Conservation (phyloP, 2,113 vertebrate species). For the Alectura lathami region DNA sequence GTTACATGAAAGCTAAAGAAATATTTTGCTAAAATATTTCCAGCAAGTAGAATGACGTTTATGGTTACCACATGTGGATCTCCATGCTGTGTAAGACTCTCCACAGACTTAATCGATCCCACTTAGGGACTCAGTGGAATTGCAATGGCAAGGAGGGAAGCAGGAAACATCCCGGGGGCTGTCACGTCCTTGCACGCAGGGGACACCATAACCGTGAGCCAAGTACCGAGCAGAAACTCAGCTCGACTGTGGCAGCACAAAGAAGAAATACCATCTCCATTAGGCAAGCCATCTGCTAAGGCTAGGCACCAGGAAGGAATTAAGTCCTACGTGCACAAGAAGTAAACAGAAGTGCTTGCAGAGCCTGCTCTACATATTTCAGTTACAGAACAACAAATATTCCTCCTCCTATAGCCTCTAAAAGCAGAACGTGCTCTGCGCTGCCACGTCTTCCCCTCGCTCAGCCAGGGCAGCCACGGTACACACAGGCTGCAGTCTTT, state of each 20-base stretch:
- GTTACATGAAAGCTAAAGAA: neutral
- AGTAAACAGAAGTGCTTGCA: neutral
- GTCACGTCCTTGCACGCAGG: neutral
- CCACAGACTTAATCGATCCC: neutral
- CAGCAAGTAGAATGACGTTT: neutral
- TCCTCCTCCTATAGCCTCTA: neutral
- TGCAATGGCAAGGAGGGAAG: neutral
- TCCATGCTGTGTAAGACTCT: neutral
- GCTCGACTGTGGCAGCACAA: neutral
- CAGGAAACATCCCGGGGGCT: neutral
- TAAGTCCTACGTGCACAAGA: neutral
- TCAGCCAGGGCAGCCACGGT: neutral
- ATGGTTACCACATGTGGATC: neutral
- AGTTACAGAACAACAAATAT: neutral
- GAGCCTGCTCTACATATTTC: neutral
- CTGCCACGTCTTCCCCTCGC: neutral
- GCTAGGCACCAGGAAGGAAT: neutral
- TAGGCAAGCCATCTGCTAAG: neutral
- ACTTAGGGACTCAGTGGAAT: neutral
- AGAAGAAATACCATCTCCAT: neutral
- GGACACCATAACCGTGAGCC: neutral
- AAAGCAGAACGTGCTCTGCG: neutral
- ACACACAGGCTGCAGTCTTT: fast-evolving
- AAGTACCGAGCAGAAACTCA: neutral
- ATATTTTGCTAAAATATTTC: neutral